phyloP scores from a whole-genome alignment of 2,888 invertebrate species.

The Dynastes grantii region DNA sequence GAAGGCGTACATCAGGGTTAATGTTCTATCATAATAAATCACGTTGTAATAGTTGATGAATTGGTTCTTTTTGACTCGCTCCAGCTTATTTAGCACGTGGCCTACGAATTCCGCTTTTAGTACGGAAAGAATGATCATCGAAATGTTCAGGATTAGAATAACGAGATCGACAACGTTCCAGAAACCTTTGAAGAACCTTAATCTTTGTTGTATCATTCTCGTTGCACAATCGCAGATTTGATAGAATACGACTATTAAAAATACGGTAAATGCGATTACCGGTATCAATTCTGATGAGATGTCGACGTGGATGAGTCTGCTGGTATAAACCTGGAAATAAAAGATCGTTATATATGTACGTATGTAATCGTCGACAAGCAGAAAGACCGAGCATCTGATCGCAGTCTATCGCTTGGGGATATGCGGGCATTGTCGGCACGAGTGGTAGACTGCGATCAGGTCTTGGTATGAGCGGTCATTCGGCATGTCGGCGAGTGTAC shows the following conservation, averaged over 20 bases:
- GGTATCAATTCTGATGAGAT: constrained; percentile 51
- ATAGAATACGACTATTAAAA: constrained; percentile 51
- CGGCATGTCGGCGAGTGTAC: too few relatives aligned
- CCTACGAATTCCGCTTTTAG: constrained; percentile 49
- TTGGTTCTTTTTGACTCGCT: constrained; percentile 54
- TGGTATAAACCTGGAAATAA: constrained; percentile 51
- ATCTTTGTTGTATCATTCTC: constrained; percentile 18
- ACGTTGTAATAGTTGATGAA: constrained; percentile 56
- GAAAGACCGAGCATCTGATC: too few relatives aligned
- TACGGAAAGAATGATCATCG: constrained; percentile 18
- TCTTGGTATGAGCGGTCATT: too few relatives aligned
- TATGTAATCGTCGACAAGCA: too few relatives aligned
- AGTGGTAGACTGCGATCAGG: too few relatives aligned
- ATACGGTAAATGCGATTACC: constrained; percentile 49
- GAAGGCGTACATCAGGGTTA: constrained; percentile 53
- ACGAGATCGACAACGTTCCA: constrained; percentile 56
- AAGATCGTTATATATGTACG: background rate
- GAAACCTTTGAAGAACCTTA: constrained; percentile 46
- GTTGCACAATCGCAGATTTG: constrained; percentile 48
- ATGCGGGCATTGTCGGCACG: too few relatives aligned
- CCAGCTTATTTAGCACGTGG: constrained; percentile 53
- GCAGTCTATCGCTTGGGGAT: too few relatives aligned
- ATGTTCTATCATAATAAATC: constrained; percentile 49
- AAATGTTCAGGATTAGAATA: constrained; percentile 48
- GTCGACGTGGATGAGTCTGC: constrained; percentile 54